phyloP scores from a whole-genome alignment of 1,140 invertebrate genomes.

The Zaprionus capensis region DNA sequence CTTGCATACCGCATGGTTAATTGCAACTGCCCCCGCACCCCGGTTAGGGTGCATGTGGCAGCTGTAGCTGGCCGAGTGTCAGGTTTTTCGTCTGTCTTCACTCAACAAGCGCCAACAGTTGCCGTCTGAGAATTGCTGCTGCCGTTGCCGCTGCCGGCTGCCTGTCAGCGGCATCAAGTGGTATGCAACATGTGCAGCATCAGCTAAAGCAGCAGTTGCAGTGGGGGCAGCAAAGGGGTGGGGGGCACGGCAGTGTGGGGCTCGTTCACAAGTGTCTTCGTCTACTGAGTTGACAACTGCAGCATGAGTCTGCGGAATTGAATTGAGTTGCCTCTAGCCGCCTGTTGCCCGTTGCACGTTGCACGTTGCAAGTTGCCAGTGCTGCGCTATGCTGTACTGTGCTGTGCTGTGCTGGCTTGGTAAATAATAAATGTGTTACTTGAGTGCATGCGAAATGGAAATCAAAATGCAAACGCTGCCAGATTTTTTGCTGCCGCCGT shows the following conservation, averaged over 20 bases:
- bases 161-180: constrained; percentile 74
- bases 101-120: constrained; percentile 76
- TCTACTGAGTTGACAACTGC: constrained; percentile 71
- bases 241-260: not conserved
- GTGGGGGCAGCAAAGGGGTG: not conserved
- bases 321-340: constrained; percentile 50
- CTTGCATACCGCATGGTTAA: constrained; percentile 6
- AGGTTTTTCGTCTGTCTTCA: constrained; percentile 49
- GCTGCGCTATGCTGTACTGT: not conserved
- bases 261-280: constrained; percentile 62
- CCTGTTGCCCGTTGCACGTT: constrained; percentile 16
- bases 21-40: constrained; percentile 2
- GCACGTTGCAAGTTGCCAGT: constrained; percentile 7
- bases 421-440: constrained; percentile 83
- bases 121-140: constrained; percentile 50
- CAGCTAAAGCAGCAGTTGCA: constrained; percentile 14
- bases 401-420: constrained; percentile 41
- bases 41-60: constrained; percentile 19
- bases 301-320: constrained; percentile 73
- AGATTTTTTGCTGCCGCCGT: constrained; percentile 54
- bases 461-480: constrained; percentile 80
- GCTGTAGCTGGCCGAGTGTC: constrained; percentile 47
- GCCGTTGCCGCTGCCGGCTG: constrained; percentile 44
- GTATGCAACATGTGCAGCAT: constrained; percentile 55
- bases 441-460: constrained; percentile 77